Conservation (phyloP, 2,888 invertebrate genomes). For the Nudaria mundana region DNA sequence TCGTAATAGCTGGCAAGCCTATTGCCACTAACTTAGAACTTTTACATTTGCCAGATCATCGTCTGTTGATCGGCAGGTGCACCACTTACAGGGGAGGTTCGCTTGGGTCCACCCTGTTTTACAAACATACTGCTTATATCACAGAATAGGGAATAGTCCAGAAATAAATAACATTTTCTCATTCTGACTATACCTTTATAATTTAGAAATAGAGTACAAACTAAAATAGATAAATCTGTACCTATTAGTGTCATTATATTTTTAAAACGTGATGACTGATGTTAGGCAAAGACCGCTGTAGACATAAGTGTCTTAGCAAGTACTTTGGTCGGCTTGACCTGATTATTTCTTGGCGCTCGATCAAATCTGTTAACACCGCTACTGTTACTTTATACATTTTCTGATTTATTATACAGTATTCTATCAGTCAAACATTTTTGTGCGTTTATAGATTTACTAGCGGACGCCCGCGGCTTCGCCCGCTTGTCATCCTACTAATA, state of each 20-base stretch:
- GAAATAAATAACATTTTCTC: too few relatives aligned
- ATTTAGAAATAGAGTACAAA: conserved; percentile 16
- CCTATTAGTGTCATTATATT: conserved; percentile 30
- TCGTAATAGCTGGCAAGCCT: too few relatives aligned
- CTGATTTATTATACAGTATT: conserved; percentile 47
- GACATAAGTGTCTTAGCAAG: conserved; percentile 13
- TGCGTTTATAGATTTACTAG: too few relatives aligned
- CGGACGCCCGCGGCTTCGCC: too few relatives aligned
- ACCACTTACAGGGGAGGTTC: too few relatives aligned
- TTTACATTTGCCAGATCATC: too few relatives aligned
- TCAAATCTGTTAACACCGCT: conserved; percentile 52
- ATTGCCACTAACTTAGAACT: too few relatives aligned
- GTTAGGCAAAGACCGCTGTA: conserved; percentile 15
- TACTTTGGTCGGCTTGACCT: conserved; percentile 40
- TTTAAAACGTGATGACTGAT: conserved; percentile 30
- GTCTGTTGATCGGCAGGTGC: too few relatives aligned
- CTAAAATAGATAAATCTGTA: conserved; percentile 8
- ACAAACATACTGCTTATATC: too few relatives aligned
- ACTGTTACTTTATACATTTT: conserved; percentile 50
- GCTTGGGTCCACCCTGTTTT: too few relatives aligned
- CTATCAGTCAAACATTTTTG: conserved; percentile 24
- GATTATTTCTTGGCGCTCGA: conserved; percentile 53
- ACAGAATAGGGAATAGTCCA: too few relatives aligned
- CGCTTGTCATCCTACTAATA: too few relatives aligned
- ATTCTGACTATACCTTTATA: conserved; percentile 38